These are phyloP conservation scores for Bos javanicus DNA, from an alignment of 2,113 vertebrate genomes.

Conservation along the genomic window DNA sequence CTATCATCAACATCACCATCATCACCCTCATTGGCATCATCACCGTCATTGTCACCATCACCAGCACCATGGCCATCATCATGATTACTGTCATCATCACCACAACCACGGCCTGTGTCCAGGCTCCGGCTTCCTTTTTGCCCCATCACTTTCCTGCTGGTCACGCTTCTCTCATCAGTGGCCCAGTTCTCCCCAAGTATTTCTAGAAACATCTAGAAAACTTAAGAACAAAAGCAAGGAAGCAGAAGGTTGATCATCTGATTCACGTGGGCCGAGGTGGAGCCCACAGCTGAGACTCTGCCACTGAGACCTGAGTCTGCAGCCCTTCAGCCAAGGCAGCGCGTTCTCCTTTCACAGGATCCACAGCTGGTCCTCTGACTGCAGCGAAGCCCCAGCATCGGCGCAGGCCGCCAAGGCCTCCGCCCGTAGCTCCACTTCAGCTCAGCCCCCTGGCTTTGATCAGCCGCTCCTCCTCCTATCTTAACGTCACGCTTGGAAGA, in stretches of 20 bases:
- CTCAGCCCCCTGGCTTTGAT: not conserved
- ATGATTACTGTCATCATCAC: fast-evolving
- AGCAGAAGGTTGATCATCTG: not conserved
- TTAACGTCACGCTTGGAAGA: not conserved
- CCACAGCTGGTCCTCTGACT: fast-evolving
- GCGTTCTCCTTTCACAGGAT: fast-evolving
- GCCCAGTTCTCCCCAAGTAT: not conserved
- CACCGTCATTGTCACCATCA: fast-evolving
- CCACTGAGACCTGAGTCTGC: fast-evolving
- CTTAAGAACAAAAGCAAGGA: not conserved
- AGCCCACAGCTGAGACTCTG: not conserved
- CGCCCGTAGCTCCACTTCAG: fast-evolving
- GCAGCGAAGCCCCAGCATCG: fast-evolving
- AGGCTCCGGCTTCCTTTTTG: not conserved
- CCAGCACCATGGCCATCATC: not conserved
- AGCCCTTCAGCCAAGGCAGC: fast-evolving
- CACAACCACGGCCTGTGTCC: fast-evolving
- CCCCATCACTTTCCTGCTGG: not conserved
- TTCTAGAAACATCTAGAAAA: not conserved
- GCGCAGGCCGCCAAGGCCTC: fast-evolving
- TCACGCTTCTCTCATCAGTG: not conserved
- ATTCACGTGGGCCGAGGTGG: fast-evolving
- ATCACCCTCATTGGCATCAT: not conserved
- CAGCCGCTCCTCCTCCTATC: not conserved
- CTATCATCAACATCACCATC: no score